These are phyloP conservation scores for Latheticus oryzae DNA, from an alignment of 2,888 invertebrate genomes.

Conservation along the genomic window DNA sequence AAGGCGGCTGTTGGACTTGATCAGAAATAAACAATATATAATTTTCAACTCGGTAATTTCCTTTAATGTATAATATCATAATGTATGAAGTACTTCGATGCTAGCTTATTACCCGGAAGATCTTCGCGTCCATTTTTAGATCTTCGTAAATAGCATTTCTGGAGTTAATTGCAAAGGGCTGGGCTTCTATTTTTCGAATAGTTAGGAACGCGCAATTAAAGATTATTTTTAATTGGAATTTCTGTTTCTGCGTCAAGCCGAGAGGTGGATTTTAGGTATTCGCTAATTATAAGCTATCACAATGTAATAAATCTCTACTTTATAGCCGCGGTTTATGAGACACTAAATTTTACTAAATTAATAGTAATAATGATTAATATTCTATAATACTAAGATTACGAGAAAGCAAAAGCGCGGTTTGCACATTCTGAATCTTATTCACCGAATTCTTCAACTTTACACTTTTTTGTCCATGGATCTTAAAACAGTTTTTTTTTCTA, in stretches of 20 bases:
- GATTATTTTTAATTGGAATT: slow-evolving; percentile 18
- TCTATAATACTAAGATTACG: slow-evolving; percentile 19
- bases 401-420: slow-evolving; percentile 17
- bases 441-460: too few species aligned
- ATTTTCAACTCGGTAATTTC: slow-evolving; percentile 48
- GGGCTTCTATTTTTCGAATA: slow-evolving; percentile 50
- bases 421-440: not conserved
- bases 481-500: too few species aligned
- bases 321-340: slow-evolving; percentile 31
- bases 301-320: slow-evolving; percentile 28
- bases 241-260: slow-evolving; percentile 27
- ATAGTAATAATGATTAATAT: slow-evolving; percentile 29
- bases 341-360: slow-evolving; percentile 33
- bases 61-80: slow-evolving; percentile 51
- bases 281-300: slow-evolving; percentile 26
- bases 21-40: slow-evolving; percentile 36
- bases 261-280: slow-evolving; percentile 28
- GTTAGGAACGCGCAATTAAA: slow-evolving; percentile 36
- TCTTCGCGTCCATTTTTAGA: slow-evolving; percentile 42
- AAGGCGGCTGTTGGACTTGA: slow-evolving; percentile 16
- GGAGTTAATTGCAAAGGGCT: slow-evolving; percentile 53
- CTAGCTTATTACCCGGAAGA: slow-evolving; percentile 52
- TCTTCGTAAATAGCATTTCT: slow-evolving; percentile 47
- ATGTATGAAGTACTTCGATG: slow-evolving; percentile 44
- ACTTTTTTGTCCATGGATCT: too few species aligned